Base-by-base conservation (phyloP, 1,140 invertebrate genomes). In the Acyrthosiphon pisum region DNA sequence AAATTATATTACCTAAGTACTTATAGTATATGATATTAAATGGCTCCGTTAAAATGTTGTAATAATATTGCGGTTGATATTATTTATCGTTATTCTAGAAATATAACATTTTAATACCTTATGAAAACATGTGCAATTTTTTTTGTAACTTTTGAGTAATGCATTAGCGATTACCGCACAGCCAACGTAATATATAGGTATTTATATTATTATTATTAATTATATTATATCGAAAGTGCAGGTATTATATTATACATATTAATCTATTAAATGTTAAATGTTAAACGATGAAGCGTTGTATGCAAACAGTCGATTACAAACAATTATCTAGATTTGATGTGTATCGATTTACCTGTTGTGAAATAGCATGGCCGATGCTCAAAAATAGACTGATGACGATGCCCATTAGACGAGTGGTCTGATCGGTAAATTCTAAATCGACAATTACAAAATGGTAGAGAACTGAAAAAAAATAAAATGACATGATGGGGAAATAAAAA, bases 291-390 rank as follows among this genome's bases (percentile, higher is more conserved):
- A 76, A 4, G 30, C 30, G 60, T 76, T n/a, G 30, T 18, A 30
- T 3, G 30, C 14, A 76, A 76, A n/a, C 14, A 14, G 30, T n/a
- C 14, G 76, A 37, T 83, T 83, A 37, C 7, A 37, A 83, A 83
- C 35, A 23, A 83, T 81, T 81, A 35, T 83, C 35, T 37, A 7
- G 20, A 83, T 83, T 83, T 22, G 76, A 83, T 22, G 6, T 83
- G 35, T 87, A 87, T 87, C 86, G 86, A 88, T 88, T 89, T 93
- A 94, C 93, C 44, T 94, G 93, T 46, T 87, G 91, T 53, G 93
- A 94, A n/a, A 93, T 30, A 6, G 83, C 93, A 56, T 94, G 91
- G 26, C 93, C 93, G 37, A 94, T 48, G 48, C 56, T 87, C 48
- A 94, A 93, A 90, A 93, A 93, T 30, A 93, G 14, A 91, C 91